phyloP scores from a whole-genome alignment of 2,888 invertebrate genomes.

The Rotaria socialis region DNA sequence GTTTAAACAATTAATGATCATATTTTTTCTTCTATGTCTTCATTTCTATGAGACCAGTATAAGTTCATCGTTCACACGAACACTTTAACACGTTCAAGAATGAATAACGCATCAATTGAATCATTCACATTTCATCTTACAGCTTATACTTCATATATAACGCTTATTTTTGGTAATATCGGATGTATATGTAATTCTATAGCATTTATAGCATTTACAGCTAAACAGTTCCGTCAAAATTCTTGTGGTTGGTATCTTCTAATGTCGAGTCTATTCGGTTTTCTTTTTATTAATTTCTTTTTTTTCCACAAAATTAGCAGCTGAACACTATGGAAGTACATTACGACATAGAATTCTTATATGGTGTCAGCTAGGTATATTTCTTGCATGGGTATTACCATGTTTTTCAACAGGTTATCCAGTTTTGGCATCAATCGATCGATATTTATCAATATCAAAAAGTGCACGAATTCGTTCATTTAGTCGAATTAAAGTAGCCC shows the following conservation, averaged over 20 bases:
- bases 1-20: no score
- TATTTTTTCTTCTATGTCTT: no score
- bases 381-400: background rate
- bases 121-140: background rate
- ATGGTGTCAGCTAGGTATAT: background rate
- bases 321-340: background rate
- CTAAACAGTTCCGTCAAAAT: background rate
- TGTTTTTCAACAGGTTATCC: background rate
- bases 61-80: no score
- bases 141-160: background rate
- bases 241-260: background rate
- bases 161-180: background rate
- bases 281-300: background rate
- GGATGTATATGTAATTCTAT: slow-evolving; percentile 5
- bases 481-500: background rate
- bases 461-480: background rate
- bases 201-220: background rate
- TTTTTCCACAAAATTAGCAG: background rate
- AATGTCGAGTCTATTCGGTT: background rate
- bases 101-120: background rate
- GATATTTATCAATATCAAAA: background rate
- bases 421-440: background rate
- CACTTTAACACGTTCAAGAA: background rate
- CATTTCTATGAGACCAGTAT: no score
- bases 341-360: background rate